phyloP scores from a whole-genome alignment of 2,113 vertebrate genomes.

The Megaceryle torquata region DNA sequence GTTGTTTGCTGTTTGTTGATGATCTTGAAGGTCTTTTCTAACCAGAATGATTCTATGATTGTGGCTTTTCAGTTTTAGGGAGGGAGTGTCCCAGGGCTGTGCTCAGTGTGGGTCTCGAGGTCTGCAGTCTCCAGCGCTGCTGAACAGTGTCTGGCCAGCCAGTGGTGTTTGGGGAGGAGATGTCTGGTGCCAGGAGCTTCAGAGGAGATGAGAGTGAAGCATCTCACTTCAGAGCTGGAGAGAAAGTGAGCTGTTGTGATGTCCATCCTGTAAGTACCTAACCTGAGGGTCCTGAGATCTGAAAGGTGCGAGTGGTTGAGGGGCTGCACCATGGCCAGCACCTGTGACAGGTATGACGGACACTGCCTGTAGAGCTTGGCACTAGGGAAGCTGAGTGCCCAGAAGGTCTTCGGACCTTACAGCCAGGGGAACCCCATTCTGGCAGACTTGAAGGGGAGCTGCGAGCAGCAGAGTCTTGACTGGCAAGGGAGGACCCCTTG shows the following conservation, averaged over 20 bases:
- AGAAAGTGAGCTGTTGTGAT: not conserved
- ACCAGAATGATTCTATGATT: not conserved
- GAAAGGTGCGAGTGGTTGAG: not conserved
- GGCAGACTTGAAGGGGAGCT: not conserved
- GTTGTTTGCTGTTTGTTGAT: not conserved
- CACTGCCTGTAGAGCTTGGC: not conserved
- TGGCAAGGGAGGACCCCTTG: not conserved
- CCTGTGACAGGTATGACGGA: not conserved
- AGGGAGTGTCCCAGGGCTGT: not conserved
- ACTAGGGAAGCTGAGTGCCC: not conserved
- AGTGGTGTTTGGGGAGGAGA: not conserved
- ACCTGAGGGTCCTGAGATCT: no score
- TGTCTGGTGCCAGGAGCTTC: not conserved
- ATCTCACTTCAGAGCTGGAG: not conserved
- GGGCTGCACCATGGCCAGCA: not conserved
- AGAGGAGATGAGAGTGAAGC: not conserved
- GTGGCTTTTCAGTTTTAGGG: not conserved
- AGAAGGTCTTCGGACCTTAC: not conserved
- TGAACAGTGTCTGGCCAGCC: no score
- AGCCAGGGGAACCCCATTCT: not conserved
- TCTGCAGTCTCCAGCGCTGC: not conserved
- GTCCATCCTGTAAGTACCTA: not conserved
- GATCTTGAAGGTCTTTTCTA: not conserved
- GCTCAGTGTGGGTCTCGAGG: rapidly evolving
- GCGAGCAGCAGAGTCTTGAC: not conserved